Evolutionary conservation across 2,888 invertebrate genomes (phyloP), one percentile per base, ranked within the genome.

Genomic region (Drosophila histrio): DNA sequence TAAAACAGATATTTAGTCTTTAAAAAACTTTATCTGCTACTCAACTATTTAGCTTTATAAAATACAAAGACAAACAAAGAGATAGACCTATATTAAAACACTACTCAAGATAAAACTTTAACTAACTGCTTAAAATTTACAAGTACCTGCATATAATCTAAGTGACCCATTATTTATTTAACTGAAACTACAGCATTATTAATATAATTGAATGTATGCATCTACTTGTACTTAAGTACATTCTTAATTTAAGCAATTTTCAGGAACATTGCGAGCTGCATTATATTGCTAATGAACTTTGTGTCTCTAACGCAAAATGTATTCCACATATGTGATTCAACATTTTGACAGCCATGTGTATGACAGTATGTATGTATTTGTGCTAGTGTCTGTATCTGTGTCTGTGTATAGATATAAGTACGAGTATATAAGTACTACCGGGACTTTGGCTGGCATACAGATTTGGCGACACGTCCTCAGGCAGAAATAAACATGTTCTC

Each of bases 381-480:
- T 43, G 19, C 19, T 26, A 47, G 19, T 28, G 36, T 43, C 17
- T 41, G 22, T 39, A 28, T 46, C 19, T 19, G 13, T 47, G 13
- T 30, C 19, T 36, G 19, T 15, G 22, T 3, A 6, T 13, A 28
- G 1, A 32, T 36, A 47, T 15, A 38, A 1, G 11, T 17, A 22
- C 8, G 36, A 41, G 11, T 28, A 15, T 8, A 36, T 28, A 39
- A 15, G 39, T 43, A 26, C 17, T 43, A 38, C 17, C 13, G 43
- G 26, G 59, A 34, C 36, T 52, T 19, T 41, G 72, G 19, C 56
- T 53, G 67, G 62, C 58, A 62, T 57, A 57, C 41, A 62, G 77
- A 74, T 56, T 63, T 56, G 65, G 62, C 65, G 70, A 77, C 74
- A 76, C 65, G 59, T 73, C 67, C 62, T 60, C 53, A 11, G 77